Evolutionary conservation across 2,888 invertebrate genomes (phyloP).

Genomic region (Eudemis profundana): DNA sequence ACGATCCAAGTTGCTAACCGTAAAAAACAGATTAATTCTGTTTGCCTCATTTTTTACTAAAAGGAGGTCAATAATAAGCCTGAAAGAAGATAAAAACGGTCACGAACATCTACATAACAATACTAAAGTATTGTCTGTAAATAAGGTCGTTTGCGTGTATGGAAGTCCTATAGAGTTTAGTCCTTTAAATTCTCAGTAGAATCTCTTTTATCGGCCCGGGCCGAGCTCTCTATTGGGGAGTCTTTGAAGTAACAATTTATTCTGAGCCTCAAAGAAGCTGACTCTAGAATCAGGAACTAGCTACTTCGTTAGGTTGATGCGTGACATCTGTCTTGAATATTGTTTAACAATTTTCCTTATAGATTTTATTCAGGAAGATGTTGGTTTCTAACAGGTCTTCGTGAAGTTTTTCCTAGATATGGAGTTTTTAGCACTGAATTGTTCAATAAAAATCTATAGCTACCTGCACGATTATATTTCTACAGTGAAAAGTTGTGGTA

Average conservation of each 20-base stretch:
- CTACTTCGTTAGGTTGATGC: slow-evolving; percentile 16
- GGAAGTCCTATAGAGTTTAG: neutral
- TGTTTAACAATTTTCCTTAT: neutral
- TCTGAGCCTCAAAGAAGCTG: slow-evolving; percentile 35
- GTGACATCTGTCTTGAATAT: neutral
- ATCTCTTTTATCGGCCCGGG: slow-evolving; percentile 44
- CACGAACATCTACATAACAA: slow-evolving; percentile 47
- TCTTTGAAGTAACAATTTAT: slow-evolving; percentile 44
- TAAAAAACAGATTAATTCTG: slow-evolving; percentile 41
- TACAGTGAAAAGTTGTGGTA: too few relatives aligned
- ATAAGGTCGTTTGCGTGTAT: neutral
- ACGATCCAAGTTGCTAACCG: slow-evolving; percentile 25
- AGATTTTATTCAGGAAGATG: too few relatives aligned
- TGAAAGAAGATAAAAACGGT: slow-evolving; percentile 44
- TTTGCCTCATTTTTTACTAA: slow-evolving; percentile 41
- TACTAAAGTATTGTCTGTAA: neutral
- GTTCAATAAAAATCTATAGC: too few relatives aligned
- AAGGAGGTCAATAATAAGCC: slow-evolving; percentile 45
- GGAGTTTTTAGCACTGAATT: too few relatives aligned
- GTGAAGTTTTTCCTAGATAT: too few relatives aligned
- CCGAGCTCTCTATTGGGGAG: slow-evolving; percentile 43
- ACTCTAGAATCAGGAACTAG: slow-evolving; percentile 29
- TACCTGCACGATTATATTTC: too few relatives aligned
- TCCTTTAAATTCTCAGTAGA: neutral
- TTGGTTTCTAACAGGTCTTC: too few relatives aligned